Conservation (phyloP, 2,888 invertebrate species). For the Himalopsyche kuldschensis region DNA sequence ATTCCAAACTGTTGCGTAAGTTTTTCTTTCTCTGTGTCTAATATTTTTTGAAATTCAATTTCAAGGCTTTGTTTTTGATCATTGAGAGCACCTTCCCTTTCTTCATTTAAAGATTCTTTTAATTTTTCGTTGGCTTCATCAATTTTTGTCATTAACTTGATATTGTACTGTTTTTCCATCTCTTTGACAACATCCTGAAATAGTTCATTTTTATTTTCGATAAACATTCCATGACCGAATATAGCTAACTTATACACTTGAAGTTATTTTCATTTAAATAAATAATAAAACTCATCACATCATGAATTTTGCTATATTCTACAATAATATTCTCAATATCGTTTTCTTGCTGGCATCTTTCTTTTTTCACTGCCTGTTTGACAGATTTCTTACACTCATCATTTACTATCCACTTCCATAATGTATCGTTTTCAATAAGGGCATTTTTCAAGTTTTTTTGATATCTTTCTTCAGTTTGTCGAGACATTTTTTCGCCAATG, state of each 20-base stretch:
- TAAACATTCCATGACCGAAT: not conserved
- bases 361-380: conserved; percentile 20
- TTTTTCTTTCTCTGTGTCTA: conserved; percentile 6
- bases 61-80: not conserved
- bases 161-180: not conserved
- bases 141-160: not conserved
- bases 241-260: not conserved
- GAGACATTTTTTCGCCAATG: conserved; percentile 9
- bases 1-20: conserved; percentile 19
- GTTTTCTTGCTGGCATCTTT: conserved; percentile 8
- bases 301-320: conserved; percentile 12
- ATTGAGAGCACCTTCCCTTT: not conserved
- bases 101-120: not conserved
- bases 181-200: not conserved
- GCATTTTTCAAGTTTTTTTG: conserved; percentile 13
- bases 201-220: not conserved
- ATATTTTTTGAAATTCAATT: not conserved
- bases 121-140: not conserved
- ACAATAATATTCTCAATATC: conserved; percentile 11
- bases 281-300: conserved; percentile 9
- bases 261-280: not conserved
- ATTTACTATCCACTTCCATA: conserved; percentile 21
- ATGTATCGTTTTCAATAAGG: conserved; percentile 15
- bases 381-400: conserved; percentile 18
- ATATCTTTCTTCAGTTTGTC: conserved; percentile 8